phyloP scores from a whole-genome alignment of 2,797 vertebrate genomes.

The Crenuchus spilurus region DNA sequence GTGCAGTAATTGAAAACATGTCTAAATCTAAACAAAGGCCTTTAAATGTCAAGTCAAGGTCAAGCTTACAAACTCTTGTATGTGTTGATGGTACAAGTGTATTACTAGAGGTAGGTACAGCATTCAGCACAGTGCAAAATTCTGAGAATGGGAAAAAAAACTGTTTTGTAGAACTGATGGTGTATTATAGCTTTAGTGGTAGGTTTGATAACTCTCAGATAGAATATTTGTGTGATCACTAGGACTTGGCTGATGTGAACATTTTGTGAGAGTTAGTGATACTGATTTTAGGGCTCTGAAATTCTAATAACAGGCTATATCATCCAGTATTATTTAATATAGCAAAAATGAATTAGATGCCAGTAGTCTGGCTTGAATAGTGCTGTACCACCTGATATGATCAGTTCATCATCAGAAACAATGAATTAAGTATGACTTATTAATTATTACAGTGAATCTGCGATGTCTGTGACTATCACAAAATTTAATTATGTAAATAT shows the following conservation, averaged over 20 bases:
- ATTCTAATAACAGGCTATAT: too few relatives aligned
- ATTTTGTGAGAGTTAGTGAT: background rate
- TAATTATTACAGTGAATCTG: too few relatives aligned
- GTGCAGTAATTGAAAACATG: slow-evolving; percentile 54
- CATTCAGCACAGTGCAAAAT: background rate
- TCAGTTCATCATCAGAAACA: too few relatives aligned
- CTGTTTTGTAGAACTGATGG: slow-evolving; percentile 22
- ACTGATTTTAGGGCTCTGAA: too few relatives aligned
- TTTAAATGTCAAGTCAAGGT: slow-evolving; percentile 60
- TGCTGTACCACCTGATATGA: too few relatives aligned
- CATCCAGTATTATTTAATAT: too few relatives aligned
- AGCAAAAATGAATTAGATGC: too few relatives aligned
- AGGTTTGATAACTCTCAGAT: background rate
- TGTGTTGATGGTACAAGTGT: slow-evolving; percentile 47
- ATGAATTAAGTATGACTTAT: too few relatives aligned
- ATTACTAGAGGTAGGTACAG: slow-evolving; percentile 38
- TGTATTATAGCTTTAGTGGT: background rate
- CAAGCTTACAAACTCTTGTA: slow-evolving; percentile 50
- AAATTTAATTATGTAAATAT: too few relatives aligned
- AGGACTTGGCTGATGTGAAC: background rate
- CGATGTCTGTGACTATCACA: too few relatives aligned
- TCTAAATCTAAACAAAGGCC: slow-evolving; percentile 51
- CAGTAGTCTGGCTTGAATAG: too few relatives aligned
- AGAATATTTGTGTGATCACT: background rate
- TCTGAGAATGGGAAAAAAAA: slow-evolving; percentile 9